Conservation (phyloP, 2,113 vertebrate genomes). For the Brachypodius melanocephalos region DNA sequence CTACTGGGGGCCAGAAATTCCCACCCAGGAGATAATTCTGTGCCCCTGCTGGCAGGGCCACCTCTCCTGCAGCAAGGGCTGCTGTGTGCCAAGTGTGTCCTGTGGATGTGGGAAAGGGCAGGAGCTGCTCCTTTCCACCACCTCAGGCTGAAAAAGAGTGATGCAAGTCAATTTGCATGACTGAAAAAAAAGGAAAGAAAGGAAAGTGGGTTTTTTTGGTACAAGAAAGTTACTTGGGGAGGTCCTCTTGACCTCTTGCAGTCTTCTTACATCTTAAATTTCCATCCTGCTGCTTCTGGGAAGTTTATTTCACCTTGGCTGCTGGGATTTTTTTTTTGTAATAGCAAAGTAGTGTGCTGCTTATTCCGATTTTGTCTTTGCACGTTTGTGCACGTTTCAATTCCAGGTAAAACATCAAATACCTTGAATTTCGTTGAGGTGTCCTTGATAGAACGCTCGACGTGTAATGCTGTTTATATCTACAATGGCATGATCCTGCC, state of each 20-base stretch:
- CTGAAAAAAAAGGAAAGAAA: background rate
- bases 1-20: background rate
- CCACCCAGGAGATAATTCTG: background rate
- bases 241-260: background rate
- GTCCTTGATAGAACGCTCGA: constrained; percentile 70
- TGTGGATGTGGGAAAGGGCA: background rate
- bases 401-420: constrained; percentile 73
- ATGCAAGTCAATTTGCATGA: background rate
- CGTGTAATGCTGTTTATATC: constrained; percentile 70
- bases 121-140: background rate
- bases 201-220: background rate
- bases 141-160: background rate
- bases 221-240: background rate
- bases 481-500: constrained; percentile 75
- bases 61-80: background rate
- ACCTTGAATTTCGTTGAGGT: constrained; percentile 76
- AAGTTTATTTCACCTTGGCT: background rate
- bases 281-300: background rate
- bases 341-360: background rate
- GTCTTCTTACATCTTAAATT: background rate
- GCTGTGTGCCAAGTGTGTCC: background rate
- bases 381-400: background rate
- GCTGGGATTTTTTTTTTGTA: background rate
- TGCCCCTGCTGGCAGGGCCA: background rate
- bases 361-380: background rate